Conservation (phyloP, 92 coral and sea anemone species). For the Siderastrea radians region DNA sequence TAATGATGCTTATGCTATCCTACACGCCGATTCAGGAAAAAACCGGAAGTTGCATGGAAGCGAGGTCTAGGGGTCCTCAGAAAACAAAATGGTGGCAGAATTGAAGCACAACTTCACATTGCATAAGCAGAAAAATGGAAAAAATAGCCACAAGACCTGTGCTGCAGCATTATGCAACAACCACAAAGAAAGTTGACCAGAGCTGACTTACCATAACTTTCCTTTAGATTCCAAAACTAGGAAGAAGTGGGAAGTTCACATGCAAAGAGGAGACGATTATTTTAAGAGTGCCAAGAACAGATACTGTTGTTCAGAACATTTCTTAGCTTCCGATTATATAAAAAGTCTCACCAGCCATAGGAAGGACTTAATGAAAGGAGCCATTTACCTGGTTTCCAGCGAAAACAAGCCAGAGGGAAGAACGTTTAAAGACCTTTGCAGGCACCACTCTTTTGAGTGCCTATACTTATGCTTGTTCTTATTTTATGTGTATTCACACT, state of each 20-base stretch:
- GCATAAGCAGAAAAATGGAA: not conserved
- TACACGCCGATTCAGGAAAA: no score
- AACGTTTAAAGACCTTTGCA: not conserved
- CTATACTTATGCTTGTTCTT: no score
- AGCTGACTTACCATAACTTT: not conserved
- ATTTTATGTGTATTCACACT: no score
- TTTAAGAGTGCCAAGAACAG: not conserved
- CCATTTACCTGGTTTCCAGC: slow-evolving; percentile 10
- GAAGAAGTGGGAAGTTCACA: not conserved
- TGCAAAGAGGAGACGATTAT: not conserved
- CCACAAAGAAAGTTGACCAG: not conserved
- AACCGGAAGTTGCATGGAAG: no score
- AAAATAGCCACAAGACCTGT: not conserved
- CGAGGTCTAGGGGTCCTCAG: not conserved
- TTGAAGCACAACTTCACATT: not conserved
- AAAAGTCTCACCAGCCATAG: not conserved
- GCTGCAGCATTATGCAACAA: slow-evolving; percentile 2
- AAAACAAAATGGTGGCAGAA: not conserved
- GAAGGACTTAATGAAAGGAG: not conserved
- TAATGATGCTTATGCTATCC: no score
- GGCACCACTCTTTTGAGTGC: no score
- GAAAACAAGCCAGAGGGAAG: not conserved
- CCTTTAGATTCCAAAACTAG: not conserved
- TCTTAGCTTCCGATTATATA: no score
- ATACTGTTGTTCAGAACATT: not conserved